A percentile compares a stretch with the other conserved stretches of the same genome.
These are phyloP conservation scores for Diarsia brunnea DNA, from an alignment of 2,888 invertebrate genomes.

Conservation along the genomic window DNA sequence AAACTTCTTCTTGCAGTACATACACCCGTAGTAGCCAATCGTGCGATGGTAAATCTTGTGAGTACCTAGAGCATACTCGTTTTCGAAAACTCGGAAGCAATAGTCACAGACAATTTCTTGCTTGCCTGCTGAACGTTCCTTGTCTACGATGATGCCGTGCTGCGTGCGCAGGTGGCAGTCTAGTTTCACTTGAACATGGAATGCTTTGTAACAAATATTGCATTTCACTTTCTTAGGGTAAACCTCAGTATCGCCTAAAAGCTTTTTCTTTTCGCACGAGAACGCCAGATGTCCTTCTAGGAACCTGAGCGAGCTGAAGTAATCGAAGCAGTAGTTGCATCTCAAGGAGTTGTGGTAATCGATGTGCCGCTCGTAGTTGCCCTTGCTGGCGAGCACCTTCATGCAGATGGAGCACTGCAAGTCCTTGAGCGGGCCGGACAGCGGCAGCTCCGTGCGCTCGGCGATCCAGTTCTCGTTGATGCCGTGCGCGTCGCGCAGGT, in stretches of 20 bases:
- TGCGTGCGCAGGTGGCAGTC: constrained; percentile 87
- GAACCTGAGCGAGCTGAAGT: constrained; percentile 85
- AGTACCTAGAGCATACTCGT: constrained; percentile 81
- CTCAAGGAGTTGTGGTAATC: constrained; percentile 88
- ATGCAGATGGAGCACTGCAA: constrained; percentile 87
- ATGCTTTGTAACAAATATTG: constrained; percentile 87
- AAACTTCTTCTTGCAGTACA: constrained; percentile 89
- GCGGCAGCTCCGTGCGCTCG: constrained; percentile 76
- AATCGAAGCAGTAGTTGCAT: constrained; percentile 89
- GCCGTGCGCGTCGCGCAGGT: constrained; percentile 83
- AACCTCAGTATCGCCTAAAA: constrained; percentile 85
- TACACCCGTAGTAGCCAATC: constrained; percentile 86
- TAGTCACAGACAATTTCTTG: constrained; percentile 86
- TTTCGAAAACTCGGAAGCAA: constrained; percentile 87
- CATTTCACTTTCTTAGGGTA: constrained; percentile 86
- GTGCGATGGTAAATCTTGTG: constrained; percentile 88
- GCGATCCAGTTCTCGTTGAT: constrained; percentile 87
- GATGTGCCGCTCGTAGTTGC: constrained; percentile 88
- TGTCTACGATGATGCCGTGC: constrained; percentile 79
- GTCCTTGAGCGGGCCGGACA: constrained; percentile 83
- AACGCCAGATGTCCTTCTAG: constrained; percentile 87
- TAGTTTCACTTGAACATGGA: constrained; percentile 87
- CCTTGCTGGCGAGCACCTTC: constrained; percentile 86
- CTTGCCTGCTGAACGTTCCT: constrained; percentile 76
- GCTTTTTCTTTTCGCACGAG: constrained; percentile 85